Evolutionary conservation across 2,797 vertebrate genomes (phyloP), one percentile per base, ranked within the genome.

Genomic region (Notamacropus eugenii): DNA sequence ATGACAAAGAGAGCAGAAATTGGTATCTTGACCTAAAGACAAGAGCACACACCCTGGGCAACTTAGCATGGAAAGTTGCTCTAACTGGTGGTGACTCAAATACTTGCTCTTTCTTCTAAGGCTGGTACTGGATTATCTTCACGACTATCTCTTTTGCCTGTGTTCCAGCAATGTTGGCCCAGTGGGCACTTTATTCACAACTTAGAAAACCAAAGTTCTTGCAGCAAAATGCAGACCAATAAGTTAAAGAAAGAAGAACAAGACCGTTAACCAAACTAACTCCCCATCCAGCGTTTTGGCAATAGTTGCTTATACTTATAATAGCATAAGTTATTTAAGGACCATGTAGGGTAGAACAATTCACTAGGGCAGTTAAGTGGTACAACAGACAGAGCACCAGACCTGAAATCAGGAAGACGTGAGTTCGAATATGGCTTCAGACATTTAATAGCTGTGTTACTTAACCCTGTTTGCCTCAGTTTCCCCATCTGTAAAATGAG

Each of bases 251-350:
- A 67, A 55, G 52, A 57, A 34, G 57, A 87, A 56, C 5, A 34
- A 54, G 1, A 62, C 2, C 1, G 3, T 29, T 9, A 28, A 1
- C 1, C 10, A 6, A 22, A 16, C 1, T 12, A 1, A 1, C 14
- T 74, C 91, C 93, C 6, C 11, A 54, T 92, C 87, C 24, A 62
- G 67, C 1, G 0, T 58, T 57, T 58, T 74, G 67, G n/a, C 11
- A 0, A 13, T 6, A 11, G 54, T 52, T 52, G 52, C 5, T 52
- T 52, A 52, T 52, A 52, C 5, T 52, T 52, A 52, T 52, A 52
- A 52, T 52, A 52, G 52, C 5, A 6, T 52, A 52, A 52, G 52
- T 52, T 57, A 31, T 91, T n/a, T 40, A 29, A 13, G 90, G 58
- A 27, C 22, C n/a, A 0, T 46, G 90, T 24, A 93, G 57, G 29